Base-by-base conservation (phyloP, 2,113 vertebrate genomes). In the Otolemur garnettii region DNA sequence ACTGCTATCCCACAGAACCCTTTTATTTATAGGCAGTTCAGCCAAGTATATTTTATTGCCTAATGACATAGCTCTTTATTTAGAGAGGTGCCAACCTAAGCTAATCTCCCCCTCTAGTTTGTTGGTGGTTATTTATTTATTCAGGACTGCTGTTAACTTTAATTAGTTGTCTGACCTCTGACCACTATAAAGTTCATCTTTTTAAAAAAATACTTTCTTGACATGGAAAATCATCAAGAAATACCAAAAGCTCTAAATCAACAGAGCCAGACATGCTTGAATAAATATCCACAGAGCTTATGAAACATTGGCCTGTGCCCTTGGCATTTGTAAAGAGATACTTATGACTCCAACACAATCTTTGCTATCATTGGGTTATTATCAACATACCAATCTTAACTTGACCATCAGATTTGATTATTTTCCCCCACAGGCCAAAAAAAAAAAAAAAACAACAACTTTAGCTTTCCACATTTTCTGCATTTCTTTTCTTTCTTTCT, bases 141-240 rank as follows among this genome's bases (percentile, higher is more conserved):
- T 86, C 10, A 4, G 10, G 21, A 15, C 42, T 72, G 45, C 53
- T 90, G 42, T 83, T 96, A 66, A 55, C 91, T 93, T 96, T 68
- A 91, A 77, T 82, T 81, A 64, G 17, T 85, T 95, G 55, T 71
- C 74, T 86, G 82, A 80, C 72, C 45, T 93, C 96, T 93, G 86
- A 88, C 62, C 78, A 86, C 59, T 24, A 33, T 80, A 89, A 94
- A 93, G 18, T 77, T 95, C 60, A 93, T 94, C 77, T 88, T 71
- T 84, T 95, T 94, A 90, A 92, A 96, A 64, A 90, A 55, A 50
- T 53, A 91, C 75, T 90, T 92, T 72, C 78, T 91, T 95, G 83
- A 59, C 72, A 13, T 42, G 87, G 59, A 95, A 88, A 96, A 69
- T 90, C 55, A 5, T 74, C 72, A 95, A 66, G 91, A 97, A 95